Evolutionary conservation across 2,888 invertebrate genomes (phyloP).

Genomic region (Nomada hirtipes): DNA sequence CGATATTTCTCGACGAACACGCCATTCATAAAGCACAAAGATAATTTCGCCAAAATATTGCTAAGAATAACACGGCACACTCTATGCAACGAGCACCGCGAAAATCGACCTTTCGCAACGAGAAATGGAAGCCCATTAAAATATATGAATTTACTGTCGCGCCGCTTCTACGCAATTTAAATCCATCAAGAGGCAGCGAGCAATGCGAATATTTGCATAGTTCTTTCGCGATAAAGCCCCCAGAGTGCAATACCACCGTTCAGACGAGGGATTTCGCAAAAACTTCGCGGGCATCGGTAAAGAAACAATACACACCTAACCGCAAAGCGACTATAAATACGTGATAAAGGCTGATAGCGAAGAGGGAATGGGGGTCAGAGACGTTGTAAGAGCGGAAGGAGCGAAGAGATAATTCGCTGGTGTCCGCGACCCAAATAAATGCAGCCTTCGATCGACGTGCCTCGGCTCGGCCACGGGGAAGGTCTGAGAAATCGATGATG

Average conservation of each 20-base stretch:
- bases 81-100: too few species aligned
- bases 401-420: slow-evolving; percentile 75
- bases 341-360: slow-evolving; percentile 48
- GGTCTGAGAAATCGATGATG: slow-evolving; percentile 75
- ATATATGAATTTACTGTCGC: too few species aligned
- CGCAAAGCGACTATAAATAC: slow-evolving; percentile 26
- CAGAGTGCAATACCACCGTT: background rate
- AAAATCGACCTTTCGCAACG: too few species aligned
- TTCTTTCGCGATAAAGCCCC: background rate
- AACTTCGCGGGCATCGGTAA: slow-evolving; percentile 9
- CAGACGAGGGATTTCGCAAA: slow-evolving; percentile 22
- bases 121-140: too few species aligned
- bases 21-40: too few species aligned
- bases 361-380: slow-evolving; percentile 52
- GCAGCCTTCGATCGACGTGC: slow-evolving; percentile 77
- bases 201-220: background rate
- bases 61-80: too few species aligned
- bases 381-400: slow-evolving; percentile 78
- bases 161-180: background rate
- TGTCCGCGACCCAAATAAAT: slow-evolving; percentile 81
- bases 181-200: background rate
- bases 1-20: too few species aligned
- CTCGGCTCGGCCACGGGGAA: slow-evolving; percentile 73
- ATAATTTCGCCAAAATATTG: too few species aligned
- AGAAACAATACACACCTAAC: slow-evolving; percentile 39